Conservation (phyloP, 2,113 vertebrate species). For the Sula dactylatra region DNA sequence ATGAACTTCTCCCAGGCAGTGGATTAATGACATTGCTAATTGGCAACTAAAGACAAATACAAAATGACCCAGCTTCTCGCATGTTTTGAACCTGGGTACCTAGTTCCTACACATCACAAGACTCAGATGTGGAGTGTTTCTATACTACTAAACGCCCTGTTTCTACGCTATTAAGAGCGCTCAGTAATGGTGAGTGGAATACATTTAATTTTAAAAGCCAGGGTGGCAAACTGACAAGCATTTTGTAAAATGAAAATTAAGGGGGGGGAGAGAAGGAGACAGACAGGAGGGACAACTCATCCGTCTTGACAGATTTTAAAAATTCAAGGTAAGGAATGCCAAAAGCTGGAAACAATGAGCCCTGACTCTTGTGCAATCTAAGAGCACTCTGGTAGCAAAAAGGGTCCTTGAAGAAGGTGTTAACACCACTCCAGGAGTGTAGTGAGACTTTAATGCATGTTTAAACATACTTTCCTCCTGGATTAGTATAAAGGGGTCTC, state of each 20-base stretch:
- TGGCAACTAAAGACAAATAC: background rate
- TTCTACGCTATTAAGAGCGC: background rate
- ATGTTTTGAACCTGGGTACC: background rate
- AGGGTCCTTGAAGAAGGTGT: constrained; percentile 13
- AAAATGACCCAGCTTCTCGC: background rate
- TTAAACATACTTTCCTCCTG: constrained; percentile 14
- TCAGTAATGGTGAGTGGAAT: background rate
- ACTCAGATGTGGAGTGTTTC: background rate
- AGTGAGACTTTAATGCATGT: background rate
- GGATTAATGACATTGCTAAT: constrained; percentile 26
- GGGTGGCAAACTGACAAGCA: background rate
- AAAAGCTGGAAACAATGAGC: constrained; percentile 8
- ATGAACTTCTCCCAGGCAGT: background rate
- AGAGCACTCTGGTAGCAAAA: background rate
- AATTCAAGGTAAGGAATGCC: background rate
- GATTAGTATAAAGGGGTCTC: background rate
- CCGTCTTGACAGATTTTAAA: background rate
- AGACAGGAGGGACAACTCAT: background rate
- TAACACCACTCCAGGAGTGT: constrained; percentile 31
- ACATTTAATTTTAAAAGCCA: background rate
- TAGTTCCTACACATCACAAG: background rate
- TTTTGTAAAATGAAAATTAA: background rate
- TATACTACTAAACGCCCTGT: background rate
- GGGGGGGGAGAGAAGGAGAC: accelerated
- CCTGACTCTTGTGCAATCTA: background rate